Conservation (phyloP, 64 coral and sea anemone genomes). For the Actinia tenebrosa region DNA sequence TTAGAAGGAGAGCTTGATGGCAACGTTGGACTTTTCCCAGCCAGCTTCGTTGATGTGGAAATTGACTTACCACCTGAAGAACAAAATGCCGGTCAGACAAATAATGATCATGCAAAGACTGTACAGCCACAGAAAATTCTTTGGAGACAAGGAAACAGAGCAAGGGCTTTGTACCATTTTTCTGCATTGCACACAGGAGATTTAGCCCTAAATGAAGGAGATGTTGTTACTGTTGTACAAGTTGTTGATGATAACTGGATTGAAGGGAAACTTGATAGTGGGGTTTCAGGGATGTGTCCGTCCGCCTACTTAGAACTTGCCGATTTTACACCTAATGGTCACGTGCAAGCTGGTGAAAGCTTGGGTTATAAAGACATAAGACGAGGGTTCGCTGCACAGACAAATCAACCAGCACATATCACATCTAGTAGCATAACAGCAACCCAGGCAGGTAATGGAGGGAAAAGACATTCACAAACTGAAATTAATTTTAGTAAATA, state of each 20-base stretch:
- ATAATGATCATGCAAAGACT: not conserved
- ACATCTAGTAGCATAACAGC: not conserved
- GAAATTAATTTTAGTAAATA: not conserved
- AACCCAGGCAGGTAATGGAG: not conserved
- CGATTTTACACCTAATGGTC: not conserved
- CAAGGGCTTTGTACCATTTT: constrained; percentile 74
- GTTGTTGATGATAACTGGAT: constrained; percentile 87
- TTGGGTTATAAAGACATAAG: not conserved
- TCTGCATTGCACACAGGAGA: constrained; percentile 72
- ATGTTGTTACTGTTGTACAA: constrained; percentile 52
- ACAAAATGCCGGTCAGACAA: not conserved
- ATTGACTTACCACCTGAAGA: constrained; percentile 69
- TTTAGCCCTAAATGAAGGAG: constrained; percentile 78
- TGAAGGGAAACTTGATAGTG: constrained; percentile 47
- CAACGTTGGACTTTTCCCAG: constrained; percentile 66
- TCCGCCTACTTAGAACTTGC: constrained; percentile 73
- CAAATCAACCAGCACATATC: not conserved
- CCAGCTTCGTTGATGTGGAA: constrained; percentile 86
- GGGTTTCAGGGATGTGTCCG: constrained; percentile 68
- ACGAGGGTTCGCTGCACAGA: not conserved
- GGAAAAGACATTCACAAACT: not conserved
- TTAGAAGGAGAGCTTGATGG: constrained; percentile 86
- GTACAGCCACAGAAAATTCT: constrained; percentile 24
- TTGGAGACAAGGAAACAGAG: constrained; percentile 59
- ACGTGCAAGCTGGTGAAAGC: not conserved